Evolutionary conservation across 2,113 vertebrate species (phyloP).

Genomic region (Connochaetes taurinus): DNA sequence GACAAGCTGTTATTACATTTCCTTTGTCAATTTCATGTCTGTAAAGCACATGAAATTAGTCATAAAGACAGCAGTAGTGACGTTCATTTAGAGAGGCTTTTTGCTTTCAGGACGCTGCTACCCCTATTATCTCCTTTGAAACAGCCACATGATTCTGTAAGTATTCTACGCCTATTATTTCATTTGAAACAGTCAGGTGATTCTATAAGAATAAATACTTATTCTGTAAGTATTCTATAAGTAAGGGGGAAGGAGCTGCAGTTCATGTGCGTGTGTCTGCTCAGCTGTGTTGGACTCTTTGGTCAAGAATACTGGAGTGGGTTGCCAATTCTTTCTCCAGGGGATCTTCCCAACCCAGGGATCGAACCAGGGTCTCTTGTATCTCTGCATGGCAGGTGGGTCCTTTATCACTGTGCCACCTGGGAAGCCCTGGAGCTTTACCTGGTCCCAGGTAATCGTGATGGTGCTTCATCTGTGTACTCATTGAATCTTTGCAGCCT

Average conservation of each 20-base stretch:
- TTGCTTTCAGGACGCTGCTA: background rate
- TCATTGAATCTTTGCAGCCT: background rate
- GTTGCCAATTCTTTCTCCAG: background rate
- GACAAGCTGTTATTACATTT: background rate
- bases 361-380: background rate
- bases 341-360: background rate
- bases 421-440: background rate
- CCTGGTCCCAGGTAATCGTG: rapidly evolving
- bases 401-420: background rate
- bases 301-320: background rate
- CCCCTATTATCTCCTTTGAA: background rate
- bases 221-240: background rate
- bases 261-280: background rate
- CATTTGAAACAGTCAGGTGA: too few species aligned
- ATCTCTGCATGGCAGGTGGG: background rate
- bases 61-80: background rate
- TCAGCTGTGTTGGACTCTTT: background rate
- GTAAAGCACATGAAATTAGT: background rate
- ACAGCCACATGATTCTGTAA: background rate
- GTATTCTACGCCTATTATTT: background rate
- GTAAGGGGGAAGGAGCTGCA: background rate
- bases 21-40: background rate
- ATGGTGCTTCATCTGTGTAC: rapidly evolving
- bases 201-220: too few species aligned
- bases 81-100: background rate